Evolutionary conservation across 2,888 invertebrate genomes (phyloP), one percentile per base, ranked within the genome.

Genomic region (Mechanitis mazaeus): DNA sequence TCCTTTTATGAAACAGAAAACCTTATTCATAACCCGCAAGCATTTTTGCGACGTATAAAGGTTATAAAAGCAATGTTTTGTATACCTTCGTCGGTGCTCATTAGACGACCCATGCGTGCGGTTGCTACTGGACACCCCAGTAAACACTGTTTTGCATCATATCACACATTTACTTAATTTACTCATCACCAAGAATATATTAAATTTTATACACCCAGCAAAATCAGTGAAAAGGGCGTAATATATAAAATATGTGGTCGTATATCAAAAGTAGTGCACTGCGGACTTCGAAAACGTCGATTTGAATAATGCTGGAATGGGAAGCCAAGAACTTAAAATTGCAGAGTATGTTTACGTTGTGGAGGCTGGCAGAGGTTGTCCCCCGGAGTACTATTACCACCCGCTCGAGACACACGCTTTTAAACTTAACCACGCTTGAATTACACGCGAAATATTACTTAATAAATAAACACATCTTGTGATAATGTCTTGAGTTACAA

Each of bases 241-340:
- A 71, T 70, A 33, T 55, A 28, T 31, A 31, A 45, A 45, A 20
- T 56, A 33, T 45, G 64, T 65, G 63, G 67, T 63, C 61, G 62
- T 65, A 65, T 65, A 64, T 65, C 33, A 60, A 63, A 69, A 64
- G 66, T 68, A 68, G 63, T 63, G 64, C 63, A 58, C 62, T 58
- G 59, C 64, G 65, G 54, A 66, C 65, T 60, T 63, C 64, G 58
- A 71, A 70, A 73, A 73, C 67, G 65, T 65, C 69, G 68, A 69
- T 71, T 70, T 72, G 71, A 72, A 72, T 72, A 73, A 73, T 69
- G 66, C 64, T 54, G 53, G 66, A 66, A 68, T 67, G 58, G 64
- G 64, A 67, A 65, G 71, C 70, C 71, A 71, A 71, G 68, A 72
- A 70, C 63, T 72, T 73, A 72, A 74, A 74, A 71, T 72, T 72